Evolutionary conservation across 2,113 vertebrate genomes (phyloP).

Genomic region (Bostrychus sinensis): DNA sequence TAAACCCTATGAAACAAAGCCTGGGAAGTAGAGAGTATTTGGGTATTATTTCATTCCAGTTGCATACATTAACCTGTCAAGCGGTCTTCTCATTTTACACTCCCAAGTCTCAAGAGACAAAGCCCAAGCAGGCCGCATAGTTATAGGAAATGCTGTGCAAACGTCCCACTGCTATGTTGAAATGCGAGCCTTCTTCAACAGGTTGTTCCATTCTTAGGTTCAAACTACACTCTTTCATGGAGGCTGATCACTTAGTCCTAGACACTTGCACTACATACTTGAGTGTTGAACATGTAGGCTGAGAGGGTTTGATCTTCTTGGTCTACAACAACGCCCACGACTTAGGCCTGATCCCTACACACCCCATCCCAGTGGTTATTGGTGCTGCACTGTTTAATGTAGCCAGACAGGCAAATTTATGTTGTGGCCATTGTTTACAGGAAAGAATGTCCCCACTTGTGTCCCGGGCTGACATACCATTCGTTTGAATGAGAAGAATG

Average conservation of each 20-base stretch:
- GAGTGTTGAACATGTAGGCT: slow-evolving; percentile 19
- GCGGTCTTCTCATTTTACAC: slow-evolving; percentile 76
- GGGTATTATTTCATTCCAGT: slow-evolving; percentile 78
- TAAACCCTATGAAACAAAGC: slow-evolving; percentile 23
- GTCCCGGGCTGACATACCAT: slow-evolving; percentile 51
- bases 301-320: slow-evolving; percentile 19
- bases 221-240: slow-evolving; percentile 33
- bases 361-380: slow-evolving; percentile 37
- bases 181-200: slow-evolving; percentile 52
- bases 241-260: slow-evolving; percentile 17
- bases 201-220: slow-evolving; percentile 47
- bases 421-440: slow-evolving; percentile 57
- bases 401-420: slow-evolving; percentile 54
- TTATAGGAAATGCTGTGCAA: slow-evolving; percentile 69
- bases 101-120: slow-evolving; percentile 57
- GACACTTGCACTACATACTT: slow-evolving; percentile 9
- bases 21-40: slow-evolving; percentile 60
- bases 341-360: slow-evolving; percentile 20
- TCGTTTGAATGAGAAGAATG: slow-evolving; percentile 58
- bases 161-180: slow-evolving; percentile 48
- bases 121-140: slow-evolving; percentile 59
- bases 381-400: slow-evolving; percentile 45
- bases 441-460: slow-evolving; percentile 66
- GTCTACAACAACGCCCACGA: slow-evolving; percentile 28
- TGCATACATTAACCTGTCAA: slow-evolving; percentile 82